These are phyloP conservation scores for Struthio camelus DNA, from an alignment of 2,113 vertebrate species.

Conservation along the genomic window DNA sequence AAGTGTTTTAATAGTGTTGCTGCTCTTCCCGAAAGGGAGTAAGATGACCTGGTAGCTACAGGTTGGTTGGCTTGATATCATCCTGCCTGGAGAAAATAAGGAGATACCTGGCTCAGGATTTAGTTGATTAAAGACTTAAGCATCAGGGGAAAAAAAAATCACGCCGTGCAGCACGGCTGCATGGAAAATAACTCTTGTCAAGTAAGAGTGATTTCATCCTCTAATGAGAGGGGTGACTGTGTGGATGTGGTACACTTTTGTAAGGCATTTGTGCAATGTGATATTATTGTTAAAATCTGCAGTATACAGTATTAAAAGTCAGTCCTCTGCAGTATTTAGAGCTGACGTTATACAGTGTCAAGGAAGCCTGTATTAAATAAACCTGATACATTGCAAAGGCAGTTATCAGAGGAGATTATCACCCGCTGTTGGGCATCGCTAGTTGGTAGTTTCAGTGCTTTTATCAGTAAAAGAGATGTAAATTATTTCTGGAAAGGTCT, in stretches of 20 bases:
- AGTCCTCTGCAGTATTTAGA: constrained; percentile 36
- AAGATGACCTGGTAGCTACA: constrained; percentile 53
- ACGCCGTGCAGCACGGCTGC: neutral
- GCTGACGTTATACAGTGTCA: neutral
- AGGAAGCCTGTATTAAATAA: constrained; percentile 19
- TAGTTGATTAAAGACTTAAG: constrained; percentile 52
- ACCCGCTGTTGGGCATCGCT: constrained; percentile 9
- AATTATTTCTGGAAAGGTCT: constrained; percentile 20
- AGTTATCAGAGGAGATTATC: constrained; percentile 38
- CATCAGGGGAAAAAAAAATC: constrained; percentile 29
- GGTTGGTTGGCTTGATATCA: constrained; percentile 47
- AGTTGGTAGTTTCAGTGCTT: neutral
- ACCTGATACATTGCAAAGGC: constrained; percentile 22
- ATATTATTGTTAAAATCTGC: constrained; percentile 32
- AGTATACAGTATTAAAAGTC: constrained; percentile 17
- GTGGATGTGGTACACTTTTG: neutral
- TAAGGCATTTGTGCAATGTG: neutral
- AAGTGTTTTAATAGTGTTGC: constrained; percentile 9
- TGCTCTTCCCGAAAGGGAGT: constrained; percentile 20
- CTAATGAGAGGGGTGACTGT: neutral
- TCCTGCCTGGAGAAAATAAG: neutral
- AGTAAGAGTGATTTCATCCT: neutral
- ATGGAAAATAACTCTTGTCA: constrained; percentile 58
- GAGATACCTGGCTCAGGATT: neutral
- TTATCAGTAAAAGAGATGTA: constrained; percentile 11